Percentiles rank a stretch among this genome's conserved stretches.
phyloP scores from a whole-genome alignment of 1,140 invertebrate species.

The Rhizoglyphus robini region DNA sequence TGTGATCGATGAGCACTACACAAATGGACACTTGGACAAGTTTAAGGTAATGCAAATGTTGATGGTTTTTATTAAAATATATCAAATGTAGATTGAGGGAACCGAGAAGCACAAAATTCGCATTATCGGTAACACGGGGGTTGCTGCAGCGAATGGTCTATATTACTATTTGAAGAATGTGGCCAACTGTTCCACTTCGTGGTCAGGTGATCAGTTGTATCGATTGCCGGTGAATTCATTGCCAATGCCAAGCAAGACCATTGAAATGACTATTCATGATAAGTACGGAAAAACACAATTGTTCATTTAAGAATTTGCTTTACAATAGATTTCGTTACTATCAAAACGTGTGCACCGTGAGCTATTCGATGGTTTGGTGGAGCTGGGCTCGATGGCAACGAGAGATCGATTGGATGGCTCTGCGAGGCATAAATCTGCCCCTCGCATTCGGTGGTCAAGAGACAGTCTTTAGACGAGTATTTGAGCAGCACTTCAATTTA shows the following conservation, averaged over 20 bases:
- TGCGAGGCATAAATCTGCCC: constrained; percentile 70
- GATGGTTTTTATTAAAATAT: not conserved
- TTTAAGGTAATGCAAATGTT: not conserved
- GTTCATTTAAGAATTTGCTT: not conserved
- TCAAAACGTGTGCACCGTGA: constrained; percentile 82
- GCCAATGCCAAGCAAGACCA: constrained; percentile 28
- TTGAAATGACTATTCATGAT: constrained; percentile 34
- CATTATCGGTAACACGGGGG: constrained; percentile 56
- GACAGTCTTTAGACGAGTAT: constrained; percentile 65
- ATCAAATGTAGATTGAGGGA: not conserved
- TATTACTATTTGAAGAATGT: constrained; percentile 74
- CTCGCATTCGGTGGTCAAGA: constrained; percentile 80
- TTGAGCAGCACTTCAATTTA: constrained; percentile 49
- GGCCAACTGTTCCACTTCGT: constrained; percentile 65
- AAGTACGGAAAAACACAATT: constrained; percentile 28
- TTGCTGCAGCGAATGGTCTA: constrained; percentile 66
- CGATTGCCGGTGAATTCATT: constrained; percentile 28
- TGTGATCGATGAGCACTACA: not conserved
- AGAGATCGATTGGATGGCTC: constrained; percentile 92
- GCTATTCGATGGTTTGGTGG: constrained; percentile 88
- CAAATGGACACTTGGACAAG: not conserved
- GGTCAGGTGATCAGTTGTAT: constrained; percentile 50
- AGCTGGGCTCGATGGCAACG: constrained; percentile 58
- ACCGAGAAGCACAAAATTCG: constrained; percentile 21
- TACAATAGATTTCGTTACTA: constrained; percentile 70